These are phyloP conservation scores for Dioctria rufipes DNA, from an alignment of 2,888 invertebrate genomes.

Conservation along the genomic window DNA sequence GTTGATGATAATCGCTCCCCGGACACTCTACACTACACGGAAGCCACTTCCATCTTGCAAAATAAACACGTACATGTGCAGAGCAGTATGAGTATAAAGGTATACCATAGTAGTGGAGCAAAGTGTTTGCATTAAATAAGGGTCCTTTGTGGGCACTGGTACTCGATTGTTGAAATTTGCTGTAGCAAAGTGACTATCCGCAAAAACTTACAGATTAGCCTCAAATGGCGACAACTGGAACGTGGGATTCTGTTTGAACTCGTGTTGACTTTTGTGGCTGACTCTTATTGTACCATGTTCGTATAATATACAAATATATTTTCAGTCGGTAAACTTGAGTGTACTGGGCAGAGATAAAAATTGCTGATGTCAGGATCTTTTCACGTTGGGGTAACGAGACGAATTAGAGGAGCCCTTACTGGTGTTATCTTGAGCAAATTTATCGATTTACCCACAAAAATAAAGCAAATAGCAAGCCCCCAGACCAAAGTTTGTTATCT, in stretches of 20 bases:
- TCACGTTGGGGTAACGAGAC: constrained; percentile 20
- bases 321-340: too few species aligned
- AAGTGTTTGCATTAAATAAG: not conserved
- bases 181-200: too few species aligned
- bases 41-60: constrained; percentile 13
- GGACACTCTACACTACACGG: constrained; percentile 8
- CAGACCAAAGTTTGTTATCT: not conserved
- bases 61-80: constrained; percentile 12
- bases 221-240: too few species aligned
- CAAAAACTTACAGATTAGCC: too few species aligned
- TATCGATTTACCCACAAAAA: constrained; percentile 31
- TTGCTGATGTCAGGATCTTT: constrained; percentile 23
- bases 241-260: not conserved
- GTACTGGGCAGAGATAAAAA: not conserved
- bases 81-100: too few species aligned
- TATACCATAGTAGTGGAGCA: too few species aligned
- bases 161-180: too few species aligned
- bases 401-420: not conserved
- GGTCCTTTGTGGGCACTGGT: not conserved
- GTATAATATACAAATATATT: too few species aligned
- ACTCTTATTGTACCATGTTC: not conserved
- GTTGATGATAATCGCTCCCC: constrained; percentile 14
- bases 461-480: not conserved
- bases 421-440: constrained; percentile 18
- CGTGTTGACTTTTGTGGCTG: constrained; percentile 14